Conservation (phyloP, 35 echinoderm and acorn worm genomes). For the Apostichopus parvimensis region DNA sequence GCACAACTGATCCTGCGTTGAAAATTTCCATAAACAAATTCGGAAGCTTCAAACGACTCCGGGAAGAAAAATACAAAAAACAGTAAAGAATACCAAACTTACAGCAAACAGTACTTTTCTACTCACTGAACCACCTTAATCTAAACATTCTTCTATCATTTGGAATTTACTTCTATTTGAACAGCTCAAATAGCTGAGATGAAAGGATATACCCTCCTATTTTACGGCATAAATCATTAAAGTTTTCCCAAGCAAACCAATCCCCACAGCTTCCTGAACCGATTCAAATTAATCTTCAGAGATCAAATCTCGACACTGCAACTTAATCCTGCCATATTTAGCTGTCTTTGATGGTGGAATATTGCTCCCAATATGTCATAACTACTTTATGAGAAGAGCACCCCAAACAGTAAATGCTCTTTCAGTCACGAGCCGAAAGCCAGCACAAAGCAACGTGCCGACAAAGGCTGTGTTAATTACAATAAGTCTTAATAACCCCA, state of each 20-base stretch:
- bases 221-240: not conserved
- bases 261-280: not conserved
- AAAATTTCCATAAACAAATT: too few relatives aligned
- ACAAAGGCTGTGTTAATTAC: conserved; percentile 52
- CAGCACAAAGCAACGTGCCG: conserved; percentile 1
- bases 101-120: too few relatives aligned
- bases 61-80: too few relatives aligned
- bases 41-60: too few relatives aligned
- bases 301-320: conserved; percentile 2
- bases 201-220: not conserved
- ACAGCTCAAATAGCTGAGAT: not conserved
- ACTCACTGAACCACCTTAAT: too few relatives aligned
- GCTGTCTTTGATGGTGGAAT: conserved; percentile 21
- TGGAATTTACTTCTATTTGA: too few relatives aligned
- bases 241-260: not conserved
- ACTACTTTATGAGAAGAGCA: conserved; percentile 41
- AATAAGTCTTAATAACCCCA: conserved; percentile 26
- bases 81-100: too few relatives aligned
- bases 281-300: not conserved
- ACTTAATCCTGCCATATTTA: conserved; percentile 28
- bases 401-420: conserved; percentile 3
- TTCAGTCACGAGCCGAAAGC: conserved; percentile 30
- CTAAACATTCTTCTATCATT: too few relatives aligned
- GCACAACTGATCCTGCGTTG: too few relatives aligned
- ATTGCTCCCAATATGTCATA: conserved; percentile 35